Evolutionary conservation across 2,797 vertebrate genomes (phyloP), one percentile per base, ranked within the genome.

Genomic region (Leptoclinus maculatus): DNA sequence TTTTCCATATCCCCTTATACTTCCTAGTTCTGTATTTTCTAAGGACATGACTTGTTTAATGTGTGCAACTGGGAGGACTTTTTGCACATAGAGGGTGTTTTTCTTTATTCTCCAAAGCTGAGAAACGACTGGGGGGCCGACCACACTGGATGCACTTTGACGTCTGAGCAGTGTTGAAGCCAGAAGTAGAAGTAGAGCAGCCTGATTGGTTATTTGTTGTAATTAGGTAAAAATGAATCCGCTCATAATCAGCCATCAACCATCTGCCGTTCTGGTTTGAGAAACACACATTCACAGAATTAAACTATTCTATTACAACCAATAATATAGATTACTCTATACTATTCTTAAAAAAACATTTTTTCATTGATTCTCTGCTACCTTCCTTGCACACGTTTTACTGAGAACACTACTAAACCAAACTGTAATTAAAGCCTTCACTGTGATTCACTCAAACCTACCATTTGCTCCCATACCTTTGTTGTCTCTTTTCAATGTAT

Each of bases 361-460:
- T 16, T 51, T n/a, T 51, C 47, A 51, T 23, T 12, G 25, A 59
- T 54, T 36, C 21, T 57, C 34, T 27, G 70, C 29, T 12, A 7
- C 68, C 39, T 41, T 45, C 62, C 43, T 36, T 41, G n/a, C n/a
- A 66, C 47, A 71, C 38, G 7, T 57, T 82, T 71, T 25, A 73
- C 8, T 36, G 36, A 58, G 47, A 11, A 16, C 51, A 53, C 47
- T 49, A 16, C 41, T 54, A 25, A n/a, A 49, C 66, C 45, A 70
- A 67, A 53, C 34, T 49, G 25, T 67, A 67, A 84, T 81, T 83
- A 59, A 82, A 79, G 83, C 49, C 66, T 60, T 78, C 41, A 41
- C 60, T 49, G 45, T 23, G 54, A 85, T 66, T 66, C 66, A 71
- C 58, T 53, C n/a, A 60, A 74, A 73, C 66, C 27, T 56, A 41